Percentiles rank a stretch among this genome's conserved stretches.
Conservation (phyloP, 2,113 vertebrate genomes). For the Cranoglanis bouderius region DNA sequence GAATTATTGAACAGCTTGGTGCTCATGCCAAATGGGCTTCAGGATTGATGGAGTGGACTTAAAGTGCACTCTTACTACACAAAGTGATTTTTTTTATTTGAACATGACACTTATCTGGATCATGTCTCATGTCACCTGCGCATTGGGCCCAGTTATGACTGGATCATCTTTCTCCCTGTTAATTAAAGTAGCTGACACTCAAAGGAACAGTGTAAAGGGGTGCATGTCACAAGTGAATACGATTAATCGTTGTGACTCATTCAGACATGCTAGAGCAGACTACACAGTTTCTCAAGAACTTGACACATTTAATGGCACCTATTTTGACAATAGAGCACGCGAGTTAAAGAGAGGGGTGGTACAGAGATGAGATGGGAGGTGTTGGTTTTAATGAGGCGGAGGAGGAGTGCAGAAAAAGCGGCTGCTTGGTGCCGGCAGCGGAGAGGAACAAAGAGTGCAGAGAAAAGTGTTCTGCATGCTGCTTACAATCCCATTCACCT, state of each 20-base stretch:
- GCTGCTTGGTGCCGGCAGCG: slow-evolving; percentile 7
- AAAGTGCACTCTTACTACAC: slow-evolving; percentile 65
- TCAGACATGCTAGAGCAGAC: neutral
- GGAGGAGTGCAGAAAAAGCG: slow-evolving; percentile 13
- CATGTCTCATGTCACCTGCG: slow-evolving; percentile 18
- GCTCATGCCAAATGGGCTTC: slow-evolving; percentile 69
- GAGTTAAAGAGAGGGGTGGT: neutral
- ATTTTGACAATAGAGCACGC: neutral
- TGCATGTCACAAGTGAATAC: neutral
- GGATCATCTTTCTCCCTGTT: slow-evolving; percentile 55
- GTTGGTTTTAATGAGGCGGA: slow-evolving; percentile 12
- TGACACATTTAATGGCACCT: slow-evolving; percentile 3
- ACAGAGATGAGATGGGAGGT: slow-evolving; percentile 3
- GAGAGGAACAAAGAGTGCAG: slow-evolving; percentile 44
- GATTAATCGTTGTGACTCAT: slow-evolving; percentile 16
- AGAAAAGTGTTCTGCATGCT: slow-evolving; percentile 37
- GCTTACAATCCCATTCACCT: slow-evolving; percentile 49
- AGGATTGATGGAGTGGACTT: slow-evolving; percentile 69
- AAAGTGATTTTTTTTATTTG: slow-evolving; percentile 17
- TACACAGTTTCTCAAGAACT: slow-evolving; percentile 20
- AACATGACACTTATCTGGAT: slow-evolving; percentile 35
- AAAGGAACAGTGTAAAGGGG: slow-evolving; percentile 56
- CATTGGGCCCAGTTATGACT: slow-evolving; percentile 53
- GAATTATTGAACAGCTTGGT: slow-evolving; percentile 74
- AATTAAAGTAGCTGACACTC: slow-evolving; percentile 65